Evolutionary conservation across 2,113 vertebrate genomes (phyloP).

Genomic region (Erythrolamprus reginae): DNA sequence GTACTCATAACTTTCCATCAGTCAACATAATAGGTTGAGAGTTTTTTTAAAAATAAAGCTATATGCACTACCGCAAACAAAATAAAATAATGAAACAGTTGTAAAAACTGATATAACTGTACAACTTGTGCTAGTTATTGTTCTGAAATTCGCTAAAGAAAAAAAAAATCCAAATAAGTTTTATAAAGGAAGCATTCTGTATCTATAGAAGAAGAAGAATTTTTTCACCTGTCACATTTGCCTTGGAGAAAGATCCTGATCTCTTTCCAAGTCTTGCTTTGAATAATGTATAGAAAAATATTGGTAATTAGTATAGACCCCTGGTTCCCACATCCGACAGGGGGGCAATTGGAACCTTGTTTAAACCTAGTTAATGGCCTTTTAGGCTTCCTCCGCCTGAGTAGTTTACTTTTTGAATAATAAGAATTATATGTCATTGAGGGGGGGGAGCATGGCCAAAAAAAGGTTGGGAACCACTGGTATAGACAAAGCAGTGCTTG

Average conservation of each 20-base stretch:
- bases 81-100: background rate
- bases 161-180: background rate
- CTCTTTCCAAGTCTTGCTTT: background rate
- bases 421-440: too few relatives aligned
- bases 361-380: too few relatives aligned
- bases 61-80: background rate
- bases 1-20: background rate
- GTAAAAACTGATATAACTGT: background rate
- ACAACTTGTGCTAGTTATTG: background rate
- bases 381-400: too few relatives aligned
- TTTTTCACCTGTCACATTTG: background rate
- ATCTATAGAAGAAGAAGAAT: background rate
- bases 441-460: too few relatives aligned
- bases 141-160: background rate
- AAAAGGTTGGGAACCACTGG: too few relatives aligned
- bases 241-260: background rate
- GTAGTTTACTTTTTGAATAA: too few relatives aligned
- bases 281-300: too few relatives aligned
- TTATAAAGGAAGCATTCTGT: background rate
- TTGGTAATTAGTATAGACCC: background rate
- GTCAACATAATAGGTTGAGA: background rate
- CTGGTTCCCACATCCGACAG: too few relatives aligned
- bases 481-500: background rate
- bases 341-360: too few relatives aligned
- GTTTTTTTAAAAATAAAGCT: background rate